Conservation (phyloP, 2,113 vertebrate genomes). For the Plecotus auritus region DNA sequence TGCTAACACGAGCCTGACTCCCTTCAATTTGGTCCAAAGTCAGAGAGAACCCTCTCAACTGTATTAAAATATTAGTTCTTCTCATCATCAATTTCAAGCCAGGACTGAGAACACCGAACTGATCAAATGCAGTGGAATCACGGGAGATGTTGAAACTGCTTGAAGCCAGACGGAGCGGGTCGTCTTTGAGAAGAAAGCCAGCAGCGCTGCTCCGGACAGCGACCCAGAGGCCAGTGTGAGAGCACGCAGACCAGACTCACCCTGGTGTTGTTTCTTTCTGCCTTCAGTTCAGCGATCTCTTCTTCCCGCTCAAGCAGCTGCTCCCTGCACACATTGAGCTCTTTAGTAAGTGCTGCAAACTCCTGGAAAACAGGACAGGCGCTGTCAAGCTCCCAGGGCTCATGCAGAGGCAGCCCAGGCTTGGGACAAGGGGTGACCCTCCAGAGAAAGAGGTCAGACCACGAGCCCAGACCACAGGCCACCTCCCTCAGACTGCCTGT, state of each 20-base stretch:
- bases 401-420: fast-evolving
- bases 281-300: constrained; percentile 96
- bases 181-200: fast-evolving
- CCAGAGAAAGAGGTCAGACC: neutral
- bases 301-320: constrained; percentile 97
- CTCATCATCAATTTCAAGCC: neutral
- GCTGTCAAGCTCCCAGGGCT: no score
- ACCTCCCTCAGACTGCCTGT: no score
- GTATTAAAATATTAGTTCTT: neutral
- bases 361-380: constrained; percentile 79
- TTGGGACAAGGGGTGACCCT: neutral
- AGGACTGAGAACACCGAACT: fast-evolving
- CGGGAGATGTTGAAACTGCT: fast-evolving
- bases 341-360: constrained; percentile 96
- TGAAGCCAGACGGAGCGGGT: neutral
- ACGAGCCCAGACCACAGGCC: neutral
- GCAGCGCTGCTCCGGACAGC: fast-evolving
- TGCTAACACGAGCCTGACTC: neutral
- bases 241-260: constrained; percentile 77
- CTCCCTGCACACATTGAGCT: constrained; percentile 93
- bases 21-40: fast-evolving
- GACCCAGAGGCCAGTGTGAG: fast-evolving
- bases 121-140: fast-evolving
- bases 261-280: constrained; percentile 96
- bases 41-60: neutral